These are phyloP conservation scores for Balaeniceps rex DNA, from an alignment of 2,113 vertebrate species.

Conservation along the genomic window DNA sequence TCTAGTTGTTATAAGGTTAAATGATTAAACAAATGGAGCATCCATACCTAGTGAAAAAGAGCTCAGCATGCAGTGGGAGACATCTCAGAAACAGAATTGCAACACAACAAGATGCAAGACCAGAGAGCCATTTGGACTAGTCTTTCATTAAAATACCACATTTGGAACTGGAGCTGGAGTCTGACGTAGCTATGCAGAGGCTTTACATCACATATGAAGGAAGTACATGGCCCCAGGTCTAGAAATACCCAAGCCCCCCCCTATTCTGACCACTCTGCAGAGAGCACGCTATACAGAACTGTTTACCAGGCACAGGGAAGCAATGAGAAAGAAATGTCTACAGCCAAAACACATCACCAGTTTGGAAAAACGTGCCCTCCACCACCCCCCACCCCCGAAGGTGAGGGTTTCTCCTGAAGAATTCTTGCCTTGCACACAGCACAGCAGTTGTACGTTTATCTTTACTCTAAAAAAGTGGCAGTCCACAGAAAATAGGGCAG, in stretches of 20 bases:
- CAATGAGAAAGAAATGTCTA: not conserved
- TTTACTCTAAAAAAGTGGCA: not conserved
- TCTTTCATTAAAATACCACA: not conserved
- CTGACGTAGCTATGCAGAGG: not conserved
- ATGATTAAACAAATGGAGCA: not conserved
- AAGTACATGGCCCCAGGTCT: rapidly evolving
- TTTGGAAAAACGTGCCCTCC: not conserved
- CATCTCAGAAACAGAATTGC: not conserved
- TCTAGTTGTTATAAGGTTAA: not conserved
- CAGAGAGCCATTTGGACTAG: not conserved
- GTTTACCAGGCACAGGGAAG: not conserved
- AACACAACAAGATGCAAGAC: not conserved
- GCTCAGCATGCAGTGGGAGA: not conserved
- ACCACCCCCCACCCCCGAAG: not conserved
- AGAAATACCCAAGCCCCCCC: not conserved
- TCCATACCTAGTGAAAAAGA: not conserved
- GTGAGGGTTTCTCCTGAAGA: not conserved
- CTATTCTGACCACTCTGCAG: not conserved
- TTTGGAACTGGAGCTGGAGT: not conserved
- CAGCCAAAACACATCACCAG: not conserved
- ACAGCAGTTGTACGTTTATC: not conserved
- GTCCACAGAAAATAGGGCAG: not conserved
- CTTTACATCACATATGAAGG: not conserved
- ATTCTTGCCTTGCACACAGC: not conserved
- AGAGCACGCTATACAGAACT: not conserved